Conservation (phyloP, 2,888 invertebrate species). For the Ischnura elegans region DNA sequence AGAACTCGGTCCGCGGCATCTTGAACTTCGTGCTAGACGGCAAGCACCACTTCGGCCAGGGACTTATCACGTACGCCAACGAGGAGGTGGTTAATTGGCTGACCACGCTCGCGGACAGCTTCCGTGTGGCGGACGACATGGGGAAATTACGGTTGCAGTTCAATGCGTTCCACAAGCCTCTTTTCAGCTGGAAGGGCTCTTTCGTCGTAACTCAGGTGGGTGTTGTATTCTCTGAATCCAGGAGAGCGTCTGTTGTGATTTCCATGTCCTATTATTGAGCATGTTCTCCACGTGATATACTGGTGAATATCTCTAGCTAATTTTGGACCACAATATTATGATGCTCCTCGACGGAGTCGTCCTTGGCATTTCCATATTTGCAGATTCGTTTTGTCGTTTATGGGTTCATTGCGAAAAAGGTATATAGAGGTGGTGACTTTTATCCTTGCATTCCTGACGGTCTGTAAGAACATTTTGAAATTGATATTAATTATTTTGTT, state of each 20-base stretch:
- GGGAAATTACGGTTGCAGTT: slow-evolving; percentile 96
- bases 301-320: background rate
- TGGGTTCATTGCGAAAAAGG: too few relatives aligned
- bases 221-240: slow-evolving; percentile 41
- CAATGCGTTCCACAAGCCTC: slow-evolving; percentile 94
- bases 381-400: too few relatives aligned
- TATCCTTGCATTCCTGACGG: too few relatives aligned
- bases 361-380: too few relatives aligned
- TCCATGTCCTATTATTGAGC: too few relatives aligned
- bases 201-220: slow-evolving; percentile 97
- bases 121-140: slow-evolving; percentile 98
- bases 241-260: too few relatives aligned
- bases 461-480: too few relatives aligned
- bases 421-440: too few relatives aligned
- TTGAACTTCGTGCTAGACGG: slow-evolving; percentile 97
- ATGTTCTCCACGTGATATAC: too few relatives aligned
- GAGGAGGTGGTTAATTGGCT: slow-evolving; percentile 98
- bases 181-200: slow-evolving; percentile 99
- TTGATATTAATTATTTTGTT: too few relatives aligned
- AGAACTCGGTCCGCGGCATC: slow-evolving; percentile 93
- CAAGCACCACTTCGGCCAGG: slow-evolving; percentile 97
- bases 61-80: slow-evolving; percentile 96
- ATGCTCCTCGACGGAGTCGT: background rate
- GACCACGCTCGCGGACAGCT: slow-evolving; percentile 97
- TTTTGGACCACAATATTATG: background rate